phyloP scores from a whole-genome alignment of 1,140 invertebrate genomes.

The Holcopasites calliopsidis region DNA sequence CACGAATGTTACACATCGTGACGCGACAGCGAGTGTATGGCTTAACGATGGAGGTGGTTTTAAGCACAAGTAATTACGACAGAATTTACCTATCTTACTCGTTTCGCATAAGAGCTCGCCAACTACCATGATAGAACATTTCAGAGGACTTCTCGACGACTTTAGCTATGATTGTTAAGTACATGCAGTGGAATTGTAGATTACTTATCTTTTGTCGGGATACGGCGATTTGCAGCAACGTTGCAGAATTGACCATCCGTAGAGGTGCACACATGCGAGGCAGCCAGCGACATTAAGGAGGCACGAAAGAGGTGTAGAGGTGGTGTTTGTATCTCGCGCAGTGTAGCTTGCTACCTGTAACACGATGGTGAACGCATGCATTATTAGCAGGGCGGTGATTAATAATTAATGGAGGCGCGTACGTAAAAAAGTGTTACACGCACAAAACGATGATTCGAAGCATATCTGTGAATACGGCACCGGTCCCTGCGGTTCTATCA shows the following conservation, averaged over 20 bases:
- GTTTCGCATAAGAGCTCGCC: background rate
- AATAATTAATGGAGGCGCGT: background rate
- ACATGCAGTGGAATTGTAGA: no score
- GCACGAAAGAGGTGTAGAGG: conserved; percentile 26
- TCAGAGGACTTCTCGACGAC: background rate
- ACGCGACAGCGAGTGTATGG: conserved; percentile 18
- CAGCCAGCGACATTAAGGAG: conserved; percentile 42
- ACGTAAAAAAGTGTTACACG: no score
- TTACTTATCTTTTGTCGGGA: no score
- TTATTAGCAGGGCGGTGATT: background rate
- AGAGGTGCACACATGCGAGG: no score
- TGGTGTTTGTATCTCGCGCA: conserved; percentile 28
- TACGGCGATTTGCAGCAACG: no score
- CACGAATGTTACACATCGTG: conserved; percentile 32
- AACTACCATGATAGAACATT: background rate
- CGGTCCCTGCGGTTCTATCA: background rate
- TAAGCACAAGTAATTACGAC: conserved; percentile 5
- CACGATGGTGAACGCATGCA: background rate
- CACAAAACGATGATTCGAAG: no score
- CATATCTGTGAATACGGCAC: no score
- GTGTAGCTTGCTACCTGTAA: background rate
- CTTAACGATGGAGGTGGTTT: conserved; percentile 22
- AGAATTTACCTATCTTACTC: background rate
- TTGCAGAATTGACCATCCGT: background rate
- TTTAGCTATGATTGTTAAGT: background rate